phyloP scores from a whole-genome alignment of 2,888 invertebrate species.

The Exephanes ischioxanthus region DNA sequence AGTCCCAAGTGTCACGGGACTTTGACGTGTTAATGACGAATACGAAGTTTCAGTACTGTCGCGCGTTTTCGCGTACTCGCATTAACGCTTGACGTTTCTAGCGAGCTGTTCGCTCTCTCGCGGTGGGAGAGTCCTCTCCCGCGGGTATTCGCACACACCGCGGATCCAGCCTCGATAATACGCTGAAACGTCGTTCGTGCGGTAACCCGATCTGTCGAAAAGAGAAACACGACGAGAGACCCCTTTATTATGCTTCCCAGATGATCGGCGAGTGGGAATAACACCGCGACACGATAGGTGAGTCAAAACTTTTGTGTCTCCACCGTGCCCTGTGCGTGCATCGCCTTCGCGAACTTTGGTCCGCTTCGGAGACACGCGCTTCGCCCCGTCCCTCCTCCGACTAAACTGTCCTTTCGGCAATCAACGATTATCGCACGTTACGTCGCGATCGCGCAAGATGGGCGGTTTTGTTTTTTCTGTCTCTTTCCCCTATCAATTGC shows the following conservation, averaged over 20 bases:
- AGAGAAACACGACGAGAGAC: constrained; percentile 5
- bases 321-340: neutral
- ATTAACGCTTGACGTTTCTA: constrained; percentile 54
- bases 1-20: constrained; percentile 33
- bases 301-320: constrained; percentile 34
- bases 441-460: constrained; percentile 12
- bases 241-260: constrained; percentile 62
- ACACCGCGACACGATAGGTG: constrained; percentile 64
- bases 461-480: constrained; percentile 18
- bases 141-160: constrained; percentile 27
- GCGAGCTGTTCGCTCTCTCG: constrained; percentile 7
- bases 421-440: neutral
- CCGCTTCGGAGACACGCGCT: neutral
- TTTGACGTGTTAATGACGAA: constrained; percentile 62
- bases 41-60: constrained; percentile 65
- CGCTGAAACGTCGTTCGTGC: neutral
- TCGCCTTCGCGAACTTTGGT: constrained; percentile 33
- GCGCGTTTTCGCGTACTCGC: constrained; percentile 51
- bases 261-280: constrained; percentile 62
- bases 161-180: neutral
- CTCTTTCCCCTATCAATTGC: neutral
- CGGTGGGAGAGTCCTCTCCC: constrained; percentile 49
- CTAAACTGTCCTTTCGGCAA: neutral
- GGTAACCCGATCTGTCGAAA: constrained; percentile 23
- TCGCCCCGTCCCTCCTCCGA: neutral